Evolutionary conservation across 2,888 invertebrate genomes (phyloP).

Genomic region (Xanthia icteritia): DNA sequence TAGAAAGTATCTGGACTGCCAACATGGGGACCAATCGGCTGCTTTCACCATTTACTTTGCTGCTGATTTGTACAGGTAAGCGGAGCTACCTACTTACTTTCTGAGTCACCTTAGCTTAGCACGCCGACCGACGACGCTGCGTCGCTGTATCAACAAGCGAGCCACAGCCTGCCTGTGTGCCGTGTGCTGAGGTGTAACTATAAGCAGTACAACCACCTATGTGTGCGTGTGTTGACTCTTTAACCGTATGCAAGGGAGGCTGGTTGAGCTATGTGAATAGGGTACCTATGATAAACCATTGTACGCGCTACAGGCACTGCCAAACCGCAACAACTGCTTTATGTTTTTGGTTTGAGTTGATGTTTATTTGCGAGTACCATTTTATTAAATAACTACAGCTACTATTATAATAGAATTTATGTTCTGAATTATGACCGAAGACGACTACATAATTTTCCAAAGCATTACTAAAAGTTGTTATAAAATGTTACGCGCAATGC

Average conservation of each 20-base stretch:
- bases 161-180: constrained; percentile 60
- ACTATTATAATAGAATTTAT: not conserved
- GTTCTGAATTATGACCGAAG: not conserved
- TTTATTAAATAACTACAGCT: not conserved
- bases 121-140: constrained; percentile 71
- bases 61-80: constrained; percentile 89
- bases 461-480: constrained; percentile 9
- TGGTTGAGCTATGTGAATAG: constrained; percentile 58
- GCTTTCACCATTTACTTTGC: constrained; percentile 87
- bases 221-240: constrained; percentile 74
- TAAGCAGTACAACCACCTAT: constrained; percentile 38
- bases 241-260: constrained; percentile 68
- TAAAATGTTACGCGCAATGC: constrained; percentile 63
- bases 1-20: constrained; percentile 82
- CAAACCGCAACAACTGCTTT: constrained; percentile 13
- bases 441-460: not conserved
- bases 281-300: constrained; percentile 58
- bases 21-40: constrained; percentile 85
- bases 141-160: constrained; percentile 75
- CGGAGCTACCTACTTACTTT: constrained; percentile 82
- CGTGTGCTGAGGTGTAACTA: constrained; percentile 59
- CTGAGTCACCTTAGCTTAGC: constrained; percentile 82
- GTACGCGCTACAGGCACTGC: constrained; percentile 15
- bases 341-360: not conserved
- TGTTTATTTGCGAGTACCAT: not conserved